Evolutionary conservation across 2,113 vertebrate species (phyloP).

Genomic region (Piaya cayana): DNA sequence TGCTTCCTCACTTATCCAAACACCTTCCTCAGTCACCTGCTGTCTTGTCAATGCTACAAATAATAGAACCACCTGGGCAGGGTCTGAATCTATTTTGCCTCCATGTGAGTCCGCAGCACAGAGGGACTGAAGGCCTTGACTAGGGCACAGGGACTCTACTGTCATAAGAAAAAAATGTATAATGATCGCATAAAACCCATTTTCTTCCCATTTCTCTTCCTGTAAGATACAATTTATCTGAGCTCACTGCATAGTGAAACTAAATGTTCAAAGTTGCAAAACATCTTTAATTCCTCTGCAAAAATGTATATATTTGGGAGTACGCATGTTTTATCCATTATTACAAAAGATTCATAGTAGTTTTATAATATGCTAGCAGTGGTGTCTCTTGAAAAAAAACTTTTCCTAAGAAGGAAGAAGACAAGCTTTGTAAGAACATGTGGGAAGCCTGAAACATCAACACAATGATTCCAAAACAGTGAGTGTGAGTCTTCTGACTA

Average conservation of each 20-base stretch:
- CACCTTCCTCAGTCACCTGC: not conserved
- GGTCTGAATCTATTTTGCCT: not conserved
- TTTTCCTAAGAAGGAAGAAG: constrained; percentile 63
- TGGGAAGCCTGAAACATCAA: constrained; percentile 44
- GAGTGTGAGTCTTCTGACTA: not conserved
- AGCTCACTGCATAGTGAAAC: not conserved
- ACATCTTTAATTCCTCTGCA: not conserved
- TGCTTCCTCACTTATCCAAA: not conserved
- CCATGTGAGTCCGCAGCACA: fast-evolving
- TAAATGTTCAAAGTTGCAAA: not conserved
- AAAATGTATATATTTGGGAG: not conserved
- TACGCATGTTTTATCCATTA: not conserved
- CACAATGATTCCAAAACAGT: constrained; percentile 40
- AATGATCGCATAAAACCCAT: not conserved
- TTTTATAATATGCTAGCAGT: not conserved
- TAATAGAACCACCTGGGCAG: not conserved
- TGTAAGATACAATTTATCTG: not conserved
- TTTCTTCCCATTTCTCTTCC: not conserved
- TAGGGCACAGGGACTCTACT: not conserved
- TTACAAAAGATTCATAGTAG: not conserved
- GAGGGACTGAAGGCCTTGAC: not conserved
- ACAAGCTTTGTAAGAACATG: not conserved
- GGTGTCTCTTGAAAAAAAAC: constrained; percentile 40
- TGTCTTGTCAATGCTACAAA: not conserved
- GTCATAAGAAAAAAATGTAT: not conserved